These are phyloP conservation scores for Aporophyla lueneburgensis DNA, from an alignment of 2,888 invertebrate genomes.

Conservation along the genomic window DNA sequence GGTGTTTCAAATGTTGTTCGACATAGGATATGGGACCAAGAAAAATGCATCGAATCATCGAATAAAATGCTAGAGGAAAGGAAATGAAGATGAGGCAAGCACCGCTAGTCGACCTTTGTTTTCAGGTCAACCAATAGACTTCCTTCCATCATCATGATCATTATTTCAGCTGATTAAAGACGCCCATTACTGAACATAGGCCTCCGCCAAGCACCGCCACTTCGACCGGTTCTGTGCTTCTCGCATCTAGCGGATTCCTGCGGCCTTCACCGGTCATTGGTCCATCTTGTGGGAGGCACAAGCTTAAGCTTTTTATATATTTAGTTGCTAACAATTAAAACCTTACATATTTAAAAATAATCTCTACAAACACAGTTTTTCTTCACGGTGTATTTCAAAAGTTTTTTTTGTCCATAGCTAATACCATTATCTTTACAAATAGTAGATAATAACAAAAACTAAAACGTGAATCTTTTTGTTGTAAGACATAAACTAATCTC, in stretches of 20 bases:
- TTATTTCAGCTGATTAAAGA: too few species aligned
- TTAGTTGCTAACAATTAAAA: too few species aligned
- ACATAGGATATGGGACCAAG: too few species aligned
- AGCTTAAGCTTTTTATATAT: too few species aligned
- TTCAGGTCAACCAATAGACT: neutral
- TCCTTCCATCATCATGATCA: too few species aligned
- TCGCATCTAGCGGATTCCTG: too few species aligned
- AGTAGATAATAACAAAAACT: slow-evolving; percentile 4
- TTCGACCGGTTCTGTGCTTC: too few species aligned
- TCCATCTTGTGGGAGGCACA: too few species aligned
- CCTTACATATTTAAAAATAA: neutral
- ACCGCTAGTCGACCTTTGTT: neutral
- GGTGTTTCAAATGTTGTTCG: neutral
- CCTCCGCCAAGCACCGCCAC: too few species aligned
- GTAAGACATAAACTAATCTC: neutral
- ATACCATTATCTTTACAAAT: slow-evolving; percentile 1
- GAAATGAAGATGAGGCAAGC: neutral
- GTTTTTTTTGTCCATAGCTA: neutral
- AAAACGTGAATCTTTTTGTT: slow-evolving; percentile 6
- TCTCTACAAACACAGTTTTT: too few species aligned
- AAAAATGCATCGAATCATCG: neutral
- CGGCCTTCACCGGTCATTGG: too few species aligned
- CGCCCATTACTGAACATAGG: too few species aligned
- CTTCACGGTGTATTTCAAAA: neutral
- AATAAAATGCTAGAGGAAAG: neutral